phyloP scores from a whole-genome alignment of 2,888 invertebrate genomes.

The Ceraclea dissimilis region DNA sequence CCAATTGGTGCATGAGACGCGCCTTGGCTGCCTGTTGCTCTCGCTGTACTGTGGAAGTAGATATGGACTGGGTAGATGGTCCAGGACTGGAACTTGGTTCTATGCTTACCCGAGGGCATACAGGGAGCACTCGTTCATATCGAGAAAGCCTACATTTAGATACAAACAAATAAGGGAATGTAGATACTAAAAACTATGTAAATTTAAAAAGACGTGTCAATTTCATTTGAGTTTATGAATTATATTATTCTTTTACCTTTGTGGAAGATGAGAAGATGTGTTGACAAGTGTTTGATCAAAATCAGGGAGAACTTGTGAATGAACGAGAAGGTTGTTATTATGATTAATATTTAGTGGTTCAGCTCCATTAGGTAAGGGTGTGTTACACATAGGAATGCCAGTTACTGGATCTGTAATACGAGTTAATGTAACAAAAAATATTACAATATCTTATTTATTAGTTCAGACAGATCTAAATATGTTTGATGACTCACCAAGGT shows the following conservation, averaged over 20 bases:
- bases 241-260: conserved; percentile 36
- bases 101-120: conserved; percentile 20
- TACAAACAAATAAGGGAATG: neutral
- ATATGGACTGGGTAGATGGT: neutral
- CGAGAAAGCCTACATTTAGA: conserved; percentile 19
- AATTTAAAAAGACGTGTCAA: neutral
- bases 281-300: conserved; percentile 33
- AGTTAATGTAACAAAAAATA: neutral
- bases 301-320: conserved; percentile 65
- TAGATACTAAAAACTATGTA: neutral
- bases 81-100: conserved; percentile 14
- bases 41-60: neutral
- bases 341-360: conserved; percentile 53
- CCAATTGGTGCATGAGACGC: conserved; percentile 52
- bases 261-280: conserved; percentile 40
- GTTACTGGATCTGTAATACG: conserved; percentile 54
- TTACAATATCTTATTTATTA: too few relatives aligned
- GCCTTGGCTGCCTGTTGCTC: conserved; percentile 39
- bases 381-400: conserved; percentile 66
- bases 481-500: conserved; percentile 60
- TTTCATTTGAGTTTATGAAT: neutral
- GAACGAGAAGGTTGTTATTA: conserved; percentile 71
- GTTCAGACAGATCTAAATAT: too few relatives aligned
- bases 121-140: conserved; percentile 23
- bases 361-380: conserved; percentile 48